Conservation (phyloP, 2,797 vertebrate genomes). For the Spheniscus humboldti region DNA sequence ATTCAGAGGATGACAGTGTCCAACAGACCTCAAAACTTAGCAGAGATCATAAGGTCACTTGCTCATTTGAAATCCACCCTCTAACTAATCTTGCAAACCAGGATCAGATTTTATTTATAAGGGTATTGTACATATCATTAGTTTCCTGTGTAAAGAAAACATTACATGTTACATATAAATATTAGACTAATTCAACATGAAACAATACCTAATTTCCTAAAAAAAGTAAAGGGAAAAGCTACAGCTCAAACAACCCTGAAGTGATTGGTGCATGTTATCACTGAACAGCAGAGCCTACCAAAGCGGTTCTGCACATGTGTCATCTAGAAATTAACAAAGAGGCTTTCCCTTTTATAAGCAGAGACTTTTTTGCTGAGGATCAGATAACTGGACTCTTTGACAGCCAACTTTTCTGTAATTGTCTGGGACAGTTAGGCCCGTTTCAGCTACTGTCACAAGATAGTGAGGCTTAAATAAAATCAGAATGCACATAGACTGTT, state of each 20-base stretch:
- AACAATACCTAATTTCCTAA: not conserved
- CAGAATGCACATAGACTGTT: slow-evolving; percentile 48
- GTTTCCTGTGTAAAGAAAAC: not conserved
- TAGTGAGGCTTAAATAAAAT: slow-evolving; percentile 43
- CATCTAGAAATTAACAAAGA: not conserved
- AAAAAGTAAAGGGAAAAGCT: not conserved
- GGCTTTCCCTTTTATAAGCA: not conserved
- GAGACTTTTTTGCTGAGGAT: not conserved
- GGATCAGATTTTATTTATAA: not conserved
- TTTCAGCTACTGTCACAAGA: slow-evolving; percentile 32
- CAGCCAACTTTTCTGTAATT: not conserved
- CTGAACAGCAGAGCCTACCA: not conserved
- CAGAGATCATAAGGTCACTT: not conserved
- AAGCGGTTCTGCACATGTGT: not conserved
- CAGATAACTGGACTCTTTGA: not conserved
- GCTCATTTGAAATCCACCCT: not conserved
- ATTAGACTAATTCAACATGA: not conserved
- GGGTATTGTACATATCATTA: not conserved
- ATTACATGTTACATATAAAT: not conserved
- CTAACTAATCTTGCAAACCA: not conserved
- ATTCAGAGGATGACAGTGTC: not conserved
- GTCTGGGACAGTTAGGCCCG: not conserved
- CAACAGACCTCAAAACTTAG: not conserved
- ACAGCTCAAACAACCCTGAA: not conserved
- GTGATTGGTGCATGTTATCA: not conserved